Evolutionary conservation across 2,888 invertebrate species (phyloP), one percentile per base, ranked within the genome.

Genomic region (Gari tellinella): DNA sequence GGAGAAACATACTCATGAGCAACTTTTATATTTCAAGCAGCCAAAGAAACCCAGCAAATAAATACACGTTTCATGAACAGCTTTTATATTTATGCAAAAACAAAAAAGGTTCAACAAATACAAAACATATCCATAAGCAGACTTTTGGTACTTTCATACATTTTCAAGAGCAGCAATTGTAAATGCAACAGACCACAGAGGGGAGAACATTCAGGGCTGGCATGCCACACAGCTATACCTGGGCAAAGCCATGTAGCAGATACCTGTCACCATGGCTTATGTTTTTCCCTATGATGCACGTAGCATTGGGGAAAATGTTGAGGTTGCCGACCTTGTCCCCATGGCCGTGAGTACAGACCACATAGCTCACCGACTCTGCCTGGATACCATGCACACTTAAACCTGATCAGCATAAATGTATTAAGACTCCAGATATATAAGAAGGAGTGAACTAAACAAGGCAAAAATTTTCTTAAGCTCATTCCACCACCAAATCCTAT

Each of bases 281-380:
- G 85, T 94, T 95, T 72, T 94, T 94, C 0, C 97, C 97, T 10
- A 98, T 95, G 79, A 98, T 95, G 87, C 97, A 97, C 80, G 94
- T 94, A 2, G 97, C 97, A 62, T 95, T 94, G 31, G 94, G 92
- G 90, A 99, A 99, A 43, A 98, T 93, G 92, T 97, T 96, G 89
- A 98, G 96, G 90, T 98, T 98, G 56, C 98, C 98, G 72, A 95
- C 95, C 88, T 99, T 98, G 92, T 98, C 98, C 0, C 97, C 95
- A 92, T 98, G 98, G 0, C 97, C 96, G 92, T 98, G 98, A 4
- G 97, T 97, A 80, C 96, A 96, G 41, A 98, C 85, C 14, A 91
- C 89, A 75, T 89, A 88, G 53, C 87, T 69, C 8, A 92, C 86
- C 62, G 90, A 85, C 23, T 82, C 79, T 14, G 86, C 77, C 1